A percentile compares a stretch with the other conserved stretches of the same genome.
These are phyloP conservation scores for Caenorhabditis remanei DNA, from an alignment of 1,140 invertebrate genomes.

Conservation along the genomic window DNA sequence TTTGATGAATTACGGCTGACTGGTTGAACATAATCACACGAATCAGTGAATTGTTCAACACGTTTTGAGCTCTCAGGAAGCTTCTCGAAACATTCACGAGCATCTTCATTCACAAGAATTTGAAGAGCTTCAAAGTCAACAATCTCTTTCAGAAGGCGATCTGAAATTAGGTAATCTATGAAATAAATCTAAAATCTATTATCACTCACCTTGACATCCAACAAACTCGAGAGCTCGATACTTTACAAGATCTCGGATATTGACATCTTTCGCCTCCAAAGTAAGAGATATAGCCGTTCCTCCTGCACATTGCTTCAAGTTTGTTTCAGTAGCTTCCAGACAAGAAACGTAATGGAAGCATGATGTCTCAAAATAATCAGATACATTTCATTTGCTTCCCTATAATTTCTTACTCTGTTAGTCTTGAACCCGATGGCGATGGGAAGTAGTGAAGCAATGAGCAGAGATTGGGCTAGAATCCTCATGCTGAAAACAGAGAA, in stretches of 20 bases:
- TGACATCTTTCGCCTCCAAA: conserved; percentile 50
- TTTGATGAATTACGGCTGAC: conserved; percentile 27
- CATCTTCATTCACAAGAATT: conserved; percentile 53
- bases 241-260: conserved; percentile 49
- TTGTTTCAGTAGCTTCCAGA: conserved; percentile 31
- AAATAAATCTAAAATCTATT: background rate
- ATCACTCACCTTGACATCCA: conserved; percentile 33
- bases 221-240: conserved; percentile 46
- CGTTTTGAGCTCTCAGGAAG: conserved; percentile 45
- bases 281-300: conserved; percentile 52
- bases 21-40: conserved; percentile 50
- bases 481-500: conserved; percentile 35
- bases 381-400: background rate
- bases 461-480: conserved; percentile 32
- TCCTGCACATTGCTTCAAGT: conserved; percentile 55
- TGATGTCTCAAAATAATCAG: conserved; percentile 21
- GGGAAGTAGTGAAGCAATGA: conserved; percentile 44
- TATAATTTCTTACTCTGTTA: background rate
- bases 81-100: conserved; percentile 51
- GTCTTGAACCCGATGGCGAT: conserved; percentile 26
- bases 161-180: background rate
- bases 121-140: conserved; percentile 45
- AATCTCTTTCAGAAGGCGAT: conserved; percentile 49
- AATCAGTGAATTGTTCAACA: conserved; percentile 47
- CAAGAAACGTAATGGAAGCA: conserved; percentile 53